Evolutionary conservation across 2,113 vertebrate genomes (phyloP).

Genomic region (Equus przewalskii): DNA sequence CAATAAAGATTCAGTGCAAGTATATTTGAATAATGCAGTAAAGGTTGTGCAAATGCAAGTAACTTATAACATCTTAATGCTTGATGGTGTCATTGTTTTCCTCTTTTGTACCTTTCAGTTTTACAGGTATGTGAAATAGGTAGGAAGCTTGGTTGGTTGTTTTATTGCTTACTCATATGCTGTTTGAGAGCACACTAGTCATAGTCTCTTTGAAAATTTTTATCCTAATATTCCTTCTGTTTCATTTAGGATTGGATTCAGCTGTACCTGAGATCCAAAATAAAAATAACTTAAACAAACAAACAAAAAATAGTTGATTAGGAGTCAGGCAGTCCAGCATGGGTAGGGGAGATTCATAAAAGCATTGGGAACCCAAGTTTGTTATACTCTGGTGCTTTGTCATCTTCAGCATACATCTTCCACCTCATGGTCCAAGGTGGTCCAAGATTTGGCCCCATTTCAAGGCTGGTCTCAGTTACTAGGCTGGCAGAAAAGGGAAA

Average conservation of each 20-base stretch:
- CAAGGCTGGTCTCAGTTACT: neutral
- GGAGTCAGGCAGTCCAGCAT: neutral
- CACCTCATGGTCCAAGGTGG: neutral
- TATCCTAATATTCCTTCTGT: neutral
- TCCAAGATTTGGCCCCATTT: neutral
- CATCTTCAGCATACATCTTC: neutral
- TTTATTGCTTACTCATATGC: neutral
- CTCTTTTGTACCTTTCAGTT: neutral
- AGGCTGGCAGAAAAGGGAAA: neutral
- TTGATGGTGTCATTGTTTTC: neutral
- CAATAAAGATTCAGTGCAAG: neutral
- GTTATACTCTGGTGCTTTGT: neutral
- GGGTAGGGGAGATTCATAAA: neutral
- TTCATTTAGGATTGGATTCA: neutral
- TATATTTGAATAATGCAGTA: neutral
- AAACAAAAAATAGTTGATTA: neutral
- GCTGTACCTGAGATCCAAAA: neutral
- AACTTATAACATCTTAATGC: neutral
- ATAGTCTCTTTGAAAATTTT: neutral
- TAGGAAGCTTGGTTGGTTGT: neutral
- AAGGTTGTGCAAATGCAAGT: neutral
- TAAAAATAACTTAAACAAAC: neutral
- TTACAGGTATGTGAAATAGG: neutral
- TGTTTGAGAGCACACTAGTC: neutral
- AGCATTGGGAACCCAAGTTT: neutral